Conservation (phyloP, 2,888 invertebrate species). For the Protonemura montana region DNA sequence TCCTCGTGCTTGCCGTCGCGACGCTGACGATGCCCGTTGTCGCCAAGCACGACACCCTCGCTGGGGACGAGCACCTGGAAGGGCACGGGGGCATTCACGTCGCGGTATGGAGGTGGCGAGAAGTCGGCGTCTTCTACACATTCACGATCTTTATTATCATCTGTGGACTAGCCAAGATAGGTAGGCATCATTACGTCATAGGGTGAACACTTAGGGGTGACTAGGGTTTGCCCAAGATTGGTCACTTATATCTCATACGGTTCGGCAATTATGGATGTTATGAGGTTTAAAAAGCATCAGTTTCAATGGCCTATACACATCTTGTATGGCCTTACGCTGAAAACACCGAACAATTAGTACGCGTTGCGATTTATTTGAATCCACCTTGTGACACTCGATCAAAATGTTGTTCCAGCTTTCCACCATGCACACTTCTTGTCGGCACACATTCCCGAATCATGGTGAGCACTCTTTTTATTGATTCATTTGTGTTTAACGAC, state of each 20-base stretch:
- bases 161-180: conserved; percentile 52
- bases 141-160: conserved; percentile 51
- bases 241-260: not conserved
- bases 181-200: conserved; percentile 49
- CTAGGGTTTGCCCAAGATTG: not conserved
- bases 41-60: not conserved
- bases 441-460: conserved; percentile 51
- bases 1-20: not conserved
- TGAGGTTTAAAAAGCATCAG: too few species aligned
- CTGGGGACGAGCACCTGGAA: not conserved
- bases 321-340: too few species aligned
- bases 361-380: conserved; percentile 34
- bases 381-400: not conserved
- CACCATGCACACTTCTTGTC: conserved; percentile 51
- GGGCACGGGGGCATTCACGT: conserved; percentile 50
- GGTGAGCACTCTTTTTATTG: conserved; percentile 46
- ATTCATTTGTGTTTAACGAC: too few species aligned
- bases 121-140: conserved; percentile 51
- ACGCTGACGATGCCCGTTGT: too few species aligned
- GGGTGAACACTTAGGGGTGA: too few species aligned
- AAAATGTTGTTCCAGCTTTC: conserved; percentile 48
- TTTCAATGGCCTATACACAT: too few species aligned
- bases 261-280: too few species aligned
- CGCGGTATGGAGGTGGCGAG: conserved; percentile 51
- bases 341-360: too few species aligned